Evolutionary conservation across 2,888 invertebrate genomes (phyloP), one percentile per base, ranked within the genome.

Genomic region (Heliothis peltigera): DNA sequence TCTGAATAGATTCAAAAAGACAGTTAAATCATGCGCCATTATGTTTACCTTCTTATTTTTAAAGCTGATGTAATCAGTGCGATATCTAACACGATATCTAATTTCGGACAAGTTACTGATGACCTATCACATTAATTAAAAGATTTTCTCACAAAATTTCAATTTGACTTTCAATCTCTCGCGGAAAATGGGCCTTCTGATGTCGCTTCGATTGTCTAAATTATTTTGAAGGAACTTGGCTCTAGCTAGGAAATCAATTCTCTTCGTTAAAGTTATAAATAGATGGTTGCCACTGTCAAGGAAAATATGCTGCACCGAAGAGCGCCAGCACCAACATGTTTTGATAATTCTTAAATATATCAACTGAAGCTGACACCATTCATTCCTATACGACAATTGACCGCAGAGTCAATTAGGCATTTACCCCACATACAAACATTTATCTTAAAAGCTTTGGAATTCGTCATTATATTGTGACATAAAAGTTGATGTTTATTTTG

Each of bases 1-100:
- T 72, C 72, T 46, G 74, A 68, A 68, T 68, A 71, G 46, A 64
- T 68, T 63, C 60, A 46, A 57, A 51, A 47, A 57, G 53, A 42
- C 53, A 46, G 63, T 64, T 75, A 64, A 63, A 35, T 54, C 39
- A 66, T 15, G 32, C 42, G 15, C 42, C 54, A 21, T 21, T 46
- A 55, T 52, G 46, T 47, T 22, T 59, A 8, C 35, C 18, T 2
- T 35, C 56, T 19, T 43, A 48, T 72, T 59, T 54, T 35, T 43
- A 46, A 15, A 19, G 5, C 46, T 21, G 15, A 15, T 15, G 35
- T 15, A 15, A 35, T 15, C 15, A 35, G 35, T 15, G 3, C 15
- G 15, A 15, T 15, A 12, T 0, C 5, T 15, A 35, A 12, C 8
- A 15, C 35, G 32, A 0, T 0, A 15, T 3, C 35, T 35, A 15